These are phyloP conservation scores for Drosophila melanogaster DNA, from an alignment of 1,140 invertebrate species.

Conservation along the genomic window DNA sequence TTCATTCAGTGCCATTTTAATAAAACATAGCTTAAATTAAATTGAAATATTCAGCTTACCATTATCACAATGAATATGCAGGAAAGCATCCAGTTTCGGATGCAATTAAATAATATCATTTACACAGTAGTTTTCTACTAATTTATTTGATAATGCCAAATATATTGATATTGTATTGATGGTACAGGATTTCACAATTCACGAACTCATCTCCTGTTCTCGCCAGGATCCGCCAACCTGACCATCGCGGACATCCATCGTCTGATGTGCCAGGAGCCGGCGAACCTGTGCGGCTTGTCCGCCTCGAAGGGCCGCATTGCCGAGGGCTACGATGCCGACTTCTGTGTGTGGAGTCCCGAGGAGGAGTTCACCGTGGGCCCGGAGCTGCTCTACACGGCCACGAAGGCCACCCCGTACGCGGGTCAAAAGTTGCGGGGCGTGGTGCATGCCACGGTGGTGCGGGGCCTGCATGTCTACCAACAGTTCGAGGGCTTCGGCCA, in stretches of 20 bases:
- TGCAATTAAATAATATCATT: too few species aligned
- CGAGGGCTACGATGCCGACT: constrained; percentile 89
- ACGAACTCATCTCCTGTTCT: too few species aligned
- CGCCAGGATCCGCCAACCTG: constrained; percentile 60
- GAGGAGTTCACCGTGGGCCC: constrained; percentile 86
- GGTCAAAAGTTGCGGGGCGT: constrained; percentile 86
- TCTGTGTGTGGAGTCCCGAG: constrained; percentile 89
- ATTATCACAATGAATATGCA: too few species aligned
- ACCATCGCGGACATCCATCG: constrained; percentile 86
- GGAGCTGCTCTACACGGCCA: constrained; percentile 86
- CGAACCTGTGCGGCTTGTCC: constrained; percentile 87
- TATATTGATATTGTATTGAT: too few species aligned
- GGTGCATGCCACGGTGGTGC: constrained; percentile 87
- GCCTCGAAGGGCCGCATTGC: constrained; percentile 87
- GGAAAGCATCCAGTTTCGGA: too few species aligned
- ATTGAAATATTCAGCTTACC: too few species aligned
- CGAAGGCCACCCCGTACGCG: constrained; percentile 88
- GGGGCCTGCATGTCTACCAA: constrained; percentile 86
- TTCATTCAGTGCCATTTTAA: not conserved
- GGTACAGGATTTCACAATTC: too few species aligned
- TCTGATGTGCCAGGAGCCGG: constrained; percentile 87
- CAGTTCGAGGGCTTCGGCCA: constrained; percentile 78
- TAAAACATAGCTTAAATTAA: too few species aligned
- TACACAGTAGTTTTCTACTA: too few species aligned
- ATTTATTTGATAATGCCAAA: too few species aligned